Evolutionary conservation across 2,888 invertebrate species (phyloP).

Genomic region (Clitarchus hookeri): DNA sequence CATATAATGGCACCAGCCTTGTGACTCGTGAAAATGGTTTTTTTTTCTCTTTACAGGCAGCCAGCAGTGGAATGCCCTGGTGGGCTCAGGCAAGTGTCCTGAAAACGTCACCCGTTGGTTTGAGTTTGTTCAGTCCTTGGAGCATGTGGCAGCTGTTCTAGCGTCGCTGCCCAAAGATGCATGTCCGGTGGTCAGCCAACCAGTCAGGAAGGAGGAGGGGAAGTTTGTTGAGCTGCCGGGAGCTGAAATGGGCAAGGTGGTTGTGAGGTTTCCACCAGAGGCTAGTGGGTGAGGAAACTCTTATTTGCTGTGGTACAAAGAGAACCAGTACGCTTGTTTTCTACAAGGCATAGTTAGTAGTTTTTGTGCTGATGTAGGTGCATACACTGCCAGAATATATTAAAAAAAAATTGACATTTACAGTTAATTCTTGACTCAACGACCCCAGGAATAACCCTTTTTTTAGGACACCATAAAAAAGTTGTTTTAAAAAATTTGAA

Average conservation of each 20-base stretch:
- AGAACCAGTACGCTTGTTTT: no score
- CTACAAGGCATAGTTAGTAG: no score
- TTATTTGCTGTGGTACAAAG: no score
- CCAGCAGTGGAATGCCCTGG: constrained; percentile 32
- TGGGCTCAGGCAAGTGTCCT: constrained; percentile 51
- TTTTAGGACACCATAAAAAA: no score
- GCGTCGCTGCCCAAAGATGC: constrained; percentile 62
- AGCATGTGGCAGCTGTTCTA: constrained; percentile 60
- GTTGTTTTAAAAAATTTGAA: no score
- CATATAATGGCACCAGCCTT: neutral
- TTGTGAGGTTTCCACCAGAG: constrained; percentile 99
- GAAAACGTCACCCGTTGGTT: constrained; percentile 70
- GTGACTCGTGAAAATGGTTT: neutral
- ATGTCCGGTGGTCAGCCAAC: constrained; percentile 39
- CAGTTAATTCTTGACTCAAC: no score
- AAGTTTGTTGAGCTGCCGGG: constrained; percentile 96
- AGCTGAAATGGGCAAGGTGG: constrained; percentile 96
- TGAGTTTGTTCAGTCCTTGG: constrained; percentile 57
- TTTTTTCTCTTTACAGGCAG: constrained; percentile 44
- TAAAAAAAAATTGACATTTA: no score
- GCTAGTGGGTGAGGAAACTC: constrained; percentile 79
- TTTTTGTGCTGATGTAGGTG: no score
- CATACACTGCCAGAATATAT: no score
- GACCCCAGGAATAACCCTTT: no score
- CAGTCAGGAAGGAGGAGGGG: constrained; percentile 77